Percentiles rank a stretch among this genome's conserved stretches.
Conservation (phyloP, 2,113 vertebrate genomes). For the Typhlomys cinereus region DNA sequence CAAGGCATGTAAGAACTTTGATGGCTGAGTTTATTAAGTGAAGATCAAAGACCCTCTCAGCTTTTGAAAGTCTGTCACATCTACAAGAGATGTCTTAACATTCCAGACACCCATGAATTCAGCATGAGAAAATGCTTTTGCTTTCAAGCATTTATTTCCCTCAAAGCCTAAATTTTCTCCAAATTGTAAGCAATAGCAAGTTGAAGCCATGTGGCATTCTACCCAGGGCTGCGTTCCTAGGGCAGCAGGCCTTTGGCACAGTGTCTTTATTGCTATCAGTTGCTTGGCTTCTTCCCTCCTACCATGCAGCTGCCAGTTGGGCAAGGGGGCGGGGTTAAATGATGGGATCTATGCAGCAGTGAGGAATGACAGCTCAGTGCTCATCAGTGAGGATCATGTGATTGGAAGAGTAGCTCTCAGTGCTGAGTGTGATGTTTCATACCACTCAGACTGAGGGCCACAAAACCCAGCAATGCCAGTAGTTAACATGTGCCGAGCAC, state of each 20-base stretch:
- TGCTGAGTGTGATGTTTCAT: not conserved
- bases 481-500: not conserved
- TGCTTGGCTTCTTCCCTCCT: not conserved
- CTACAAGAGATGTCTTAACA: constrained; percentile 44
- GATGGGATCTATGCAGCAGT: not conserved
- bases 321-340: not conserved
- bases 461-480: not conserved
- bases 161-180: constrained; percentile 8
- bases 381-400: not conserved
- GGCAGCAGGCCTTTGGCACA: not conserved
- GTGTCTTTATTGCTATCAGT: not conserved
- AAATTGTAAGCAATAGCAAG: constrained; percentile 22
- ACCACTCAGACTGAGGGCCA: not conserved
- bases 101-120: constrained; percentile 55
- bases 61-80: constrained; percentile 56
- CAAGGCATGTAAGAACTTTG: constrained; percentile 34
- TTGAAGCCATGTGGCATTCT: not conserved
- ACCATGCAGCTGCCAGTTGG: not conserved
- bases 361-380: not conserved
- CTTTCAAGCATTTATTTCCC: constrained; percentile 54
- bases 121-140: constrained; percentile 41
- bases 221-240: constrained; percentile 27
- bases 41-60: constrained; percentile 68
- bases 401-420: not conserved
- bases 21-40: constrained; percentile 67